phyloP scores from a whole-genome alignment of 2,113 vertebrate species.

The Corythoichthys haematopterus region DNA sequence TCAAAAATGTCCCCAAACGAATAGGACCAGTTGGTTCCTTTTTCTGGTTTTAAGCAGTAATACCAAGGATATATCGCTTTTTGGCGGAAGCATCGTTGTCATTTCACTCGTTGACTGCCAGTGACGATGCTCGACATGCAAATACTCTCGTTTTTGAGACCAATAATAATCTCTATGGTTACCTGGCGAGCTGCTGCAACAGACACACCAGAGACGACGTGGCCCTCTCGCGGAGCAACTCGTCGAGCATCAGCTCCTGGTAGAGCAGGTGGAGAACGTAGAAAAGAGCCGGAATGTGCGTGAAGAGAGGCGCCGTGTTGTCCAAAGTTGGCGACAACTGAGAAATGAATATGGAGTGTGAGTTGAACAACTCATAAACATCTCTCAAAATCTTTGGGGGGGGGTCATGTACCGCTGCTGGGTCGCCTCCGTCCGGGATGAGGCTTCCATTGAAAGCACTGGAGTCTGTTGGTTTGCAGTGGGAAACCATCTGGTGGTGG shows the following conservation, averaged over 20 bases:
- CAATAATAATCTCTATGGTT: conserved; percentile 7
- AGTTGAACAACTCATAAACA: not conserved
- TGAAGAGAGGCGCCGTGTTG: conserved; percentile 84
- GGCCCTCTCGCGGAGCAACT: conserved; percentile 84
- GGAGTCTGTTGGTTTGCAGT: conserved; percentile 53
- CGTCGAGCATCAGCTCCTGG: conserved; percentile 90
- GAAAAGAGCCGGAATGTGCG: conserved; percentile 88
- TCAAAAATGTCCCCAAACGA: too few relatives aligned
- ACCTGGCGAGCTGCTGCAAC: conserved; percentile 93
- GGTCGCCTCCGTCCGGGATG: conserved; percentile 52
- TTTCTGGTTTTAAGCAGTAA: too few relatives aligned
- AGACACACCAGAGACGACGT: conserved; percentile 79
- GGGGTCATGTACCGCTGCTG: conserved; percentile 33
- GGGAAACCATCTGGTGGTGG: conserved; percentile 82
- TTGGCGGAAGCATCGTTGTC: too few relatives aligned
- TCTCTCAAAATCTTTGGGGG: not conserved
- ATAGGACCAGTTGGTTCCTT: too few relatives aligned
- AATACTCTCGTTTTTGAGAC: not conserved
- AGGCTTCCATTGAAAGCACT: conserved; percentile 7
- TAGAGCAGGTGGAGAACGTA: conserved; percentile 93
- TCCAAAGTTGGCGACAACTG: conserved; percentile 75
- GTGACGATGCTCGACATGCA: too few relatives aligned
- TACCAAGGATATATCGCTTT: too few relatives aligned
- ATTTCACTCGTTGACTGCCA: too few relatives aligned
- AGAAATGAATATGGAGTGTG: not conserved